Percentiles rank a stretch among this genome's conserved stretches.
Evolutionary conservation across 2,888 invertebrate genomes (phyloP).

Genomic region (Pandemis heparana): DNA sequence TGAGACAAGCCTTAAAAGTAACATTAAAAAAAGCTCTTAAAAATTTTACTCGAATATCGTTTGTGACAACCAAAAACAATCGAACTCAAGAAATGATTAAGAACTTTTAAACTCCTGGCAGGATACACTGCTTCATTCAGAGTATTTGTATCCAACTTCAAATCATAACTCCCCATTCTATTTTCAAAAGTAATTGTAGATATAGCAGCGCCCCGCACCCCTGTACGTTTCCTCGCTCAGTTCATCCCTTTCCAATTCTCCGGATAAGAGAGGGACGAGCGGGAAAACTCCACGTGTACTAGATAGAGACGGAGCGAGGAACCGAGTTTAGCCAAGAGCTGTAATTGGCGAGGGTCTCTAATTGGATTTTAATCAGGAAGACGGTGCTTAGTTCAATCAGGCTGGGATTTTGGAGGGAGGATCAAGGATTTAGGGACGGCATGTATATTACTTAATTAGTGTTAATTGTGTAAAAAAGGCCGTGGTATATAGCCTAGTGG

Average conservation of each 20-base stretch:
- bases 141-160: too few relatives aligned
- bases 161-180: too few relatives aligned
- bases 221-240: not conserved
- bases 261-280: too few relatives aligned
- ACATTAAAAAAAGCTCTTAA: too few relatives aligned
- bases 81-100: too few relatives aligned
- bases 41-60: too few relatives aligned
- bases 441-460: not conserved
- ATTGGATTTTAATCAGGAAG: slow-evolving; percentile 39
- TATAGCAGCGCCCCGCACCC: too few relatives aligned
- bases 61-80: too few relatives aligned
- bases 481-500: too few relatives aligned
- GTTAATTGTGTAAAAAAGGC: too few relatives aligned
- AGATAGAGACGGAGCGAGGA: slow-evolving; percentile 25
- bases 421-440: slow-evolving; percentile 18
- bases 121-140: not conserved
- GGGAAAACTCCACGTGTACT: not conserved
- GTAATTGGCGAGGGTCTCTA: slow-evolving; percentile 36
- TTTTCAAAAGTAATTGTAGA: too few relatives aligned
- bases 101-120: not conserved
- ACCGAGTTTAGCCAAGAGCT: slow-evolving; percentile 14
- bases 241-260: not conserved
- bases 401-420: slow-evolving; percentile 27
- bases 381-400: slow-evolving; percentile 24
- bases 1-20: too few relatives aligned